phyloP scores from a whole-genome alignment of 1,140 invertebrate species.

The Odontomachus brunneus region DNA sequence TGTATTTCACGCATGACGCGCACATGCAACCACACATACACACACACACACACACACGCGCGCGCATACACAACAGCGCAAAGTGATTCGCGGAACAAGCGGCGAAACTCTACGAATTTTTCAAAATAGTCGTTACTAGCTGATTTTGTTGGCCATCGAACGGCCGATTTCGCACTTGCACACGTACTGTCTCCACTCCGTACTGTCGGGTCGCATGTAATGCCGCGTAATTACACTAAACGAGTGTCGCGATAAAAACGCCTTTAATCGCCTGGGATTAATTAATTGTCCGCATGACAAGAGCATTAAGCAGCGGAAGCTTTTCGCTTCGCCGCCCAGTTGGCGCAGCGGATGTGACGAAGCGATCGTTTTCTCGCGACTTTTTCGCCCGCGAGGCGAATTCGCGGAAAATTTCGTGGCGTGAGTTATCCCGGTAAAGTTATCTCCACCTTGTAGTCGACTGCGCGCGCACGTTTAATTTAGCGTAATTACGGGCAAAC shows the following conservation, averaged over 20 bases:
- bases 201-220: background rate
- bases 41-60: too few relatives aligned
- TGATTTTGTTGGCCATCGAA: constrained; percentile 17
- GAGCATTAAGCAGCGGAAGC: background rate
- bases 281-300: background rate
- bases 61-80: too few relatives aligned
- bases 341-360: too few relatives aligned
- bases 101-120: background rate
- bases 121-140: constrained; percentile 31
- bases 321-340: background rate
- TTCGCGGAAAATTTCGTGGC: background rate
- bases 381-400: background rate
- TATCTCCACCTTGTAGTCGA: background rate
- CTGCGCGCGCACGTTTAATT: constrained; percentile 37
- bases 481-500: constrained; percentile 31
- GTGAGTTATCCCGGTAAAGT: constrained; percentile 14
- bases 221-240: constrained; percentile 16
- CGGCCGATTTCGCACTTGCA: background rate
- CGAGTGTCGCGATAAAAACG: background rate
- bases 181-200: background rate
- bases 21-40: too few relatives aligned
- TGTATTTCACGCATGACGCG: constrained; percentile 70
- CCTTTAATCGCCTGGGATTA: constrained; percentile 19
- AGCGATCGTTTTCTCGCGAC: too few relatives aligned
- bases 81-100: too few relatives aligned